Evolutionary conservation across 1,140 invertebrate species (phyloP).

Genomic region (Drosophila mojavensis): DNA sequence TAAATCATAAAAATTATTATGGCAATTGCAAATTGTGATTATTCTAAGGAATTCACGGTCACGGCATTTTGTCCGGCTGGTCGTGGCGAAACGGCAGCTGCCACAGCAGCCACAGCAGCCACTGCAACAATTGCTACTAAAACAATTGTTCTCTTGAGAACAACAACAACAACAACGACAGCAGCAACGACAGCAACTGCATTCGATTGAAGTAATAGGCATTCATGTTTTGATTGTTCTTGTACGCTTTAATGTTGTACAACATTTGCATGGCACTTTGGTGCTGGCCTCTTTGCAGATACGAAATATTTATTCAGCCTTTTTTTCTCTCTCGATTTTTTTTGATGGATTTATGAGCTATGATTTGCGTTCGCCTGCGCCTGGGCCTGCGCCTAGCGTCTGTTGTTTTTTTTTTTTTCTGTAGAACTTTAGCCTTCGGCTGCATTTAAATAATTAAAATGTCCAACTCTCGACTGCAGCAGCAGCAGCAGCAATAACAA

Average conservation of each 20-base stretch:
- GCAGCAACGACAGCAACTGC: slow-evolving; percentile 13
- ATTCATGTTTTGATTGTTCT: slow-evolving; percentile 72
- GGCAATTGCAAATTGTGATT: slow-evolving; percentile 74
- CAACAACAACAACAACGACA: slow-evolving; percentile 26
- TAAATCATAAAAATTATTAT: slow-evolving; percentile 64
- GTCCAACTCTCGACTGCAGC: slow-evolving; percentile 47
- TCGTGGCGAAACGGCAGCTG: slow-evolving; percentile 61
- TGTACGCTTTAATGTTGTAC: slow-evolving; percentile 79
- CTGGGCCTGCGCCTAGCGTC: slow-evolving; percentile 20
- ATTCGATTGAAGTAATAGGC: slow-evolving; percentile 27
- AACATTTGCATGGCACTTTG: slow-evolving; percentile 80
- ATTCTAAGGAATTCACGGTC: slow-evolving; percentile 75
- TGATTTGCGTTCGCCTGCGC: slow-evolving; percentile 59
- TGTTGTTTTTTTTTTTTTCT: not conserved
- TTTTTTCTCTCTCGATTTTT: not conserved
- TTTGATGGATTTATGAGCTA: slow-evolving; percentile 80
- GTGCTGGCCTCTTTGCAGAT: slow-evolving; percentile 45
- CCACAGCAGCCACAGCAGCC: slow-evolving; percentile 25
- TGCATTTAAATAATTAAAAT: slow-evolving; percentile 81
- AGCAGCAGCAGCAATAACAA: slow-evolving; percentile 5
- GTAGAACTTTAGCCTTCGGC: slow-evolving; percentile 69
- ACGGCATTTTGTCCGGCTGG: slow-evolving; percentile 42
- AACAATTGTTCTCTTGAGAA: slow-evolving; percentile 71
- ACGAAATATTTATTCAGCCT: slow-evolving; percentile 24
- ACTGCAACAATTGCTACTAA: slow-evolving; percentile 49